Evolutionary conservation across 2,888 invertebrate genomes (phyloP), one percentile per base, ranked within the genome.

Genomic region (Pterostichus madidus): DNA sequence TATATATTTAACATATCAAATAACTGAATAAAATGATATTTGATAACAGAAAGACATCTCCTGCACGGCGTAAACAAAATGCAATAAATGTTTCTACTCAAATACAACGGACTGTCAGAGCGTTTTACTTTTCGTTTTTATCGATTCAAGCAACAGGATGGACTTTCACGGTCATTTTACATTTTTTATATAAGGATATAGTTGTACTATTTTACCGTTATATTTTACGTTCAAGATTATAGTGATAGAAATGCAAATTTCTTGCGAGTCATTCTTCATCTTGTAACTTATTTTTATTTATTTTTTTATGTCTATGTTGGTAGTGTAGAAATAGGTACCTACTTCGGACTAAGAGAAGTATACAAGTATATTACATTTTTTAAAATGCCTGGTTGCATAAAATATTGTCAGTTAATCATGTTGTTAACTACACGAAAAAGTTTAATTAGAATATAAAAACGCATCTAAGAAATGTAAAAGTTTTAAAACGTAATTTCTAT

Each of bases 21-120:
- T 77, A 77, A 77, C 53, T 56, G 39, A 77, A 77, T 64, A 64
- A 64, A 64, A 64, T 64, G 64, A 35, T 64, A 64, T 64, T 64
- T 64, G 64, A 64, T 64, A 64, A 64, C 49, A 80, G 35, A 80
- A 68, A 68, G 44, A 68, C 68, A 49, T 44, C 79, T 59, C 39
- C 5, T 39, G 6, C 64, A 10, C 64, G 35, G 35, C n/a, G 64
- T 64, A 32, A 64, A 64, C 13, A 64, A n/a, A 64, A 64, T 64
- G 64, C 64, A 64, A 64, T 64, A 64, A 64, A 64, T 64, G 35
- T 64, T 32, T 59, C 59, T 59, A 11, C 2, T 59, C 31, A 64
- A 64, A 59, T 11, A 64, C 64, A 32, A 5, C 17, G 53, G 2
- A 7, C 17, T 7, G 53, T 5, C 44, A 17, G 17, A 46, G 49